Conservation (phyloP, 30 jellyfish, hydroid and myxozoan species). For the Hydractinia symbiolongicarpus region DNA sequence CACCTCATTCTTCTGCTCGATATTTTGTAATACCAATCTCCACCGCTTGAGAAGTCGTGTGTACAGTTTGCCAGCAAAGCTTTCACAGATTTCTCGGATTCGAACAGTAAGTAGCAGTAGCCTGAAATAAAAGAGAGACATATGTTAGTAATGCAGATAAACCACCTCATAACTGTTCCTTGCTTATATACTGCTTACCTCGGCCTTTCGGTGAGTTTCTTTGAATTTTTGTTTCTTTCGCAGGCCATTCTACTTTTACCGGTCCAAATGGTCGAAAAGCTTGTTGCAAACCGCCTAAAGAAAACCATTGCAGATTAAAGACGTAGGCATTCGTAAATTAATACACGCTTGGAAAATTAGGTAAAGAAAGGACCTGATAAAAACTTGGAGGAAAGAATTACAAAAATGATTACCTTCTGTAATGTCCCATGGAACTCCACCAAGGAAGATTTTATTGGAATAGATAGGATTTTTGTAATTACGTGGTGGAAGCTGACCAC, state of each 20-base stretch:
- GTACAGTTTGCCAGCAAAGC: constrained; percentile 78
- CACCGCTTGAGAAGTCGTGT: constrained; percentile 91
- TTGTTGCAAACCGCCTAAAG: constrained; percentile 80
- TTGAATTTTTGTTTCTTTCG: constrained; percentile 67
- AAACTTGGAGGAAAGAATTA: not conserved
- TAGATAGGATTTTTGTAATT: constrained; percentile 80
- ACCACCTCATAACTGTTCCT: not conserved
- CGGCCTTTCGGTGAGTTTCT: constrained; percentile 92
- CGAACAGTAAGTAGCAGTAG: constrained; percentile 86
- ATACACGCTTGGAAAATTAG: not conserved
- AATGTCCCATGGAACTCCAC: constrained; percentile 99
- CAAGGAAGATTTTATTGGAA: constrained; percentile 89
- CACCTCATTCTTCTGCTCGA: constrained; percentile 87
- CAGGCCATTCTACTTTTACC: constrained; percentile 96
- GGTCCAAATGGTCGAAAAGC: constrained; percentile 92
- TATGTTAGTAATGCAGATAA: no score
- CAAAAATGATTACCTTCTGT: constrained; percentile 61
- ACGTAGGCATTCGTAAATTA: not conserved
- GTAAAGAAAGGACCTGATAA: not conserved
- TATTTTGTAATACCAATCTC: constrained; percentile 92
- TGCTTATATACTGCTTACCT: not conserved
- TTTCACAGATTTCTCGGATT: constrained; percentile 88
- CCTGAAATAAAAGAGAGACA: constrained; percentile 20
- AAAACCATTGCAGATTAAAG: not conserved
- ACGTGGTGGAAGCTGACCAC: constrained; percentile 88